Percentiles rank a stretch among this genome's conserved stretches.
Evolutionary conservation across 2,797 vertebrate species (phyloP).

Genomic region (Microcaecilia unicolor): DNA sequence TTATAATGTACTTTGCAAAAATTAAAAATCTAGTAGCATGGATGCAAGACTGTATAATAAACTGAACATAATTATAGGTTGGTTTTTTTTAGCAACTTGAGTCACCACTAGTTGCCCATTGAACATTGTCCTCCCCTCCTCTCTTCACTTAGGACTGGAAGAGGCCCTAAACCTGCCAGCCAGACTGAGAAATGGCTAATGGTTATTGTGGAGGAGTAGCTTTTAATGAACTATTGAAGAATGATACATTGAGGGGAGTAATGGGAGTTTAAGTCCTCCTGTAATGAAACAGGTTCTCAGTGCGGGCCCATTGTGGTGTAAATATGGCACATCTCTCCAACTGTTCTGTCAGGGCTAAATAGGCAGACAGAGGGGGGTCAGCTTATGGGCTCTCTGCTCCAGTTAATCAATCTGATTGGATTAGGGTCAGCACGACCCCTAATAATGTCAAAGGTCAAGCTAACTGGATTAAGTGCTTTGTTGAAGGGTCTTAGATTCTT

Average conservation of each 20-base stretch:
- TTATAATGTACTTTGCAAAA: too few species aligned
- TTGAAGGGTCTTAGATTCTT: slow-evolving; percentile 41
- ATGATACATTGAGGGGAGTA: slow-evolving; percentile 64
- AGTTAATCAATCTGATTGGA: slow-evolving; percentile 98
- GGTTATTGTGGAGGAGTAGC: slow-evolving; percentile 53
- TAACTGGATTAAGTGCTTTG: slow-evolving; percentile 85
- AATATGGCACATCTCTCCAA: slow-evolving; percentile 61
- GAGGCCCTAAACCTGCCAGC: slow-evolving; percentile 48
- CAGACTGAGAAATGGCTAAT: slow-evolving; percentile 56
- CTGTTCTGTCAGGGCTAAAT: slow-evolving; percentile 51
- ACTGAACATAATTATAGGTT: too few species aligned
- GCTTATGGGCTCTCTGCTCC: slow-evolving; percentile 55
- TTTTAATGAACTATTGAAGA: slow-evolving; percentile 80
- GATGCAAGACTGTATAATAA: too few species aligned
- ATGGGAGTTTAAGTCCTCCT: slow-evolving; percentile 66
- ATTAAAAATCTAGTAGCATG: too few species aligned
- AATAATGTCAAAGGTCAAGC: slow-evolving; percentile 92
- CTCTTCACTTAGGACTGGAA: slow-evolving; percentile 10
- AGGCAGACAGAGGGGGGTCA: slow-evolving; percentile 59
- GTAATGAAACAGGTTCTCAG: slow-evolving; percentile 74
- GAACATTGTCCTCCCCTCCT: too few species aligned
- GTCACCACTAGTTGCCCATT: too few species aligned
- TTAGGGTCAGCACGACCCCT: slow-evolving; percentile 87
- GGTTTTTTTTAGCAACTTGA: too few species aligned
- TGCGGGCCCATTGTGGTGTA: slow-evolving; percentile 69